Evolutionary conservation across 2,113 vertebrate genomes (phyloP), one percentile per base, ranked within the genome.

Genomic region (Chascanopsetta lugubris): DNA sequence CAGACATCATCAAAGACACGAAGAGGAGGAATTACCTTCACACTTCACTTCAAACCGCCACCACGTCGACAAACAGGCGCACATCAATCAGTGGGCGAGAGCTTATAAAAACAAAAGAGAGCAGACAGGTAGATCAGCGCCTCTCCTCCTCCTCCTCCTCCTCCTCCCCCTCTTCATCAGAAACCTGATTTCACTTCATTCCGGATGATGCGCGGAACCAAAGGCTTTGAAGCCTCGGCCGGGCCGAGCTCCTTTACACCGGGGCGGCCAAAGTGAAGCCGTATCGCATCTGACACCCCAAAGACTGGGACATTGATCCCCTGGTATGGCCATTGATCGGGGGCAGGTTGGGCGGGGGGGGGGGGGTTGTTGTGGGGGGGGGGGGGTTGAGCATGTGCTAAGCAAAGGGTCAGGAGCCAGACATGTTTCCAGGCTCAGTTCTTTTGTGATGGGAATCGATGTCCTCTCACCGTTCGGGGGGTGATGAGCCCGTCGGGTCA

Each of bases 381-480:
- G 18, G 59, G 59, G 69, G 73, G 86, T 79, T 84, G 85, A 90
- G 77, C 80, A 50, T 1, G 24, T n/a, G 24, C 27, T 61, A 59
- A 66, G 42, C 22, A 45, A 80, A 71, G 77, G 87, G 80, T 85
- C 79, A 78, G 72, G 54, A 55, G 38, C 12, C 11, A 77, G 74
- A 75, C 43, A 75, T 75, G 69, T 22, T n/a, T 61, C 34, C 49
- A 20, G 54, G 79, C 76, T 82, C 75, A 51, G 57, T 46, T 78
- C 74, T 85, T 76, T 83, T 85, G 75, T 88, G 63, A 30, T 0
- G 5, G 49, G 67, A 75, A 90, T 91, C 87, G 50, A 88, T 91
- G 84, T 36, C 22, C 66, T 77, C 72, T 58, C 69, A 70, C 80
- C 67, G 43, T 45, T n/a, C n/a, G n/a, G 74, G 61, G 70, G 65